Conservation (phyloP, 2,113 vertebrate species). For the Gracilinanus agilis region DNA sequence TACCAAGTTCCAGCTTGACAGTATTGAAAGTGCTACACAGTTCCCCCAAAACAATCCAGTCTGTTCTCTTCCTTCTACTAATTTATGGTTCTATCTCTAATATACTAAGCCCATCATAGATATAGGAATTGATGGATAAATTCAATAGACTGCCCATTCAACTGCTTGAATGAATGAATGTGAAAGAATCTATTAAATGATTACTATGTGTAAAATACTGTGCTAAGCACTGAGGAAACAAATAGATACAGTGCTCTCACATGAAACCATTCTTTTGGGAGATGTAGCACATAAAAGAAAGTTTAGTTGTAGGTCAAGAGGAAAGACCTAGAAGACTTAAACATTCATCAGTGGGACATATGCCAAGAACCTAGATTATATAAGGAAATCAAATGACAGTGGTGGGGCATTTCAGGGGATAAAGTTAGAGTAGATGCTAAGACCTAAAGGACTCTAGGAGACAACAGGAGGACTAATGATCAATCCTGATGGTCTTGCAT, state of each 20-base stretch:
- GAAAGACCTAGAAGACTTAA: neutral
- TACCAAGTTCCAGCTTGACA: neutral
- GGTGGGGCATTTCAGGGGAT: neutral
- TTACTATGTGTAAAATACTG: neutral
- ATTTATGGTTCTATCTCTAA: neutral
- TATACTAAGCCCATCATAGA: neutral
- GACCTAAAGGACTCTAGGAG: neutral
- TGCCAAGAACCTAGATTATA: neutral
- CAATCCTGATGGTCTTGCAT: neutral
- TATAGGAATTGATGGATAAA: neutral
- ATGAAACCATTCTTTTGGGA: neutral
- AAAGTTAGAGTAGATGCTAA: neutral
- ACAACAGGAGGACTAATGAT: neutral
- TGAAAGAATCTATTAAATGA: neutral
- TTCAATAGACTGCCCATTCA: neutral
- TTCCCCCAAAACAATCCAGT: neutral
- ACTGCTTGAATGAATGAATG: neutral
- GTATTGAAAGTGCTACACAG: neutral
- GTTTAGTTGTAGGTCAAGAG: neutral
- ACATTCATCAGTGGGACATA: neutral
- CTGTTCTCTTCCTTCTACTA: neutral
- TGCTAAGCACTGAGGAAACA: neutral
- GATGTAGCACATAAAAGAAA: neutral
- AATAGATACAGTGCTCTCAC: neutral
- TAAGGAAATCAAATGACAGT: neutral